Percentiles rank a stretch among this genome's conserved stretches.
These are phyloP conservation scores for Monochamus alternatus DNA, from an alignment of 2,888 invertebrate genomes.

Conservation along the genomic window DNA sequence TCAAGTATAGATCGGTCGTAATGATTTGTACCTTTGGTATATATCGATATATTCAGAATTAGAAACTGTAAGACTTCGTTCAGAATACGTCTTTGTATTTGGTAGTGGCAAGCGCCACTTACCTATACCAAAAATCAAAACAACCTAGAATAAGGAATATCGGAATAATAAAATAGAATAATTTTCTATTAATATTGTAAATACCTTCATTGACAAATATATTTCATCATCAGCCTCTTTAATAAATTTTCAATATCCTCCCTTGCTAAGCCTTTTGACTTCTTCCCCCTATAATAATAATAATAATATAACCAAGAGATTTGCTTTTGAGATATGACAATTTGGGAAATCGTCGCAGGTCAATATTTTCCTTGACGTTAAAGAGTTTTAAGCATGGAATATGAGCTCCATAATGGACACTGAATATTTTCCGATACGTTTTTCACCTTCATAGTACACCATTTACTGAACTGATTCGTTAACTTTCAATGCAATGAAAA, in stretches of 20 bases:
- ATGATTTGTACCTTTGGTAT: neutral
- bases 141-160: neutral
- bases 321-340: neutral
- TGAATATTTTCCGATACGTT: too few relatives aligned
- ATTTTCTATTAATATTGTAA: neutral
- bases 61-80: neutral
- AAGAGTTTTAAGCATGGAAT: neutral
- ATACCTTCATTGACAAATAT: neutral
- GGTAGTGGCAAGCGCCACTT: neutral
- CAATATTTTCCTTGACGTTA: constrained; percentile 6
- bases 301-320: neutral
- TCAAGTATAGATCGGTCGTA: too few relatives aligned
- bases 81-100: neutral
- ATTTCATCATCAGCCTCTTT: neutral
- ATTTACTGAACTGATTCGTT: too few relatives aligned
- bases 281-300: neutral
- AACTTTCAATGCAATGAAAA: too few relatives aligned
- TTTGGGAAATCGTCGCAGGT: constrained; percentile 4
- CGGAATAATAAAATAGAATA: neutral
- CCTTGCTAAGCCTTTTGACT: neutral
- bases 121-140: neutral
- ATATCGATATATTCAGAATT: constrained; percentile 1
- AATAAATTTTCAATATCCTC: neutral
- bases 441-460: too few relatives aligned
- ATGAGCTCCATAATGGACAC: constrained; percentile 5